phyloP scores from a whole-genome alignment of 64 coral and sea anemone species.

The Cladopsammia gracilis region DNA sequence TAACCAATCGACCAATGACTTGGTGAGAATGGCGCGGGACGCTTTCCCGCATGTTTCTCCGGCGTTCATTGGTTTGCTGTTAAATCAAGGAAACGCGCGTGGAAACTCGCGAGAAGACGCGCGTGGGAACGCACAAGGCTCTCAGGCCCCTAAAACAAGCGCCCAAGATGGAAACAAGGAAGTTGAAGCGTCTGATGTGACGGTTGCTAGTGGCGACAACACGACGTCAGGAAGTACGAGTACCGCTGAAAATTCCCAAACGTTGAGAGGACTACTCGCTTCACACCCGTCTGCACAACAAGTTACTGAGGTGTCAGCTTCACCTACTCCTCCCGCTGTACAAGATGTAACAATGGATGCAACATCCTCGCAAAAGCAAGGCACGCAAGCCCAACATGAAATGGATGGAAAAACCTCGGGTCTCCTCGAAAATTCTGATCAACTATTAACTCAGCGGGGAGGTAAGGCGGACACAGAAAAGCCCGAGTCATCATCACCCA shows the following conservation, averaged over 20 bases:
- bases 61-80: conserved; percentile 6
- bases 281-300: background rate
- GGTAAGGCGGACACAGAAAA: no score
- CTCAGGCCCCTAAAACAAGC: background rate
- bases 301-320: background rate
- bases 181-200: background rate
- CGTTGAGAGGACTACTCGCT: conserved; percentile 1
- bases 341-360: background rate
- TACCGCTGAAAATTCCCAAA: background rate
- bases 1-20: background rate
- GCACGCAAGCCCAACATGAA: no score
- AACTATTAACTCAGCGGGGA: background rate
- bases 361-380: no score
- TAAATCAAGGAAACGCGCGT: background rate
- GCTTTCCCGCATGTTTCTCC: conserved; percentile 22
- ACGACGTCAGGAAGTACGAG: background rate
- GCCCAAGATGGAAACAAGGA: background rate
- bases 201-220: background rate
- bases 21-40: background rate
- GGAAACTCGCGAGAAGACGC: background rate
- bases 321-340: background rate
- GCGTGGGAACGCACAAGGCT: background rate
- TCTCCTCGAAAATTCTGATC: background rate
- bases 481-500: background rate
- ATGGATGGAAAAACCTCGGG: background rate